Evolutionary conservation across 1,140 invertebrate genomes (phyloP).

Genomic region (Ips typographus): DNA sequence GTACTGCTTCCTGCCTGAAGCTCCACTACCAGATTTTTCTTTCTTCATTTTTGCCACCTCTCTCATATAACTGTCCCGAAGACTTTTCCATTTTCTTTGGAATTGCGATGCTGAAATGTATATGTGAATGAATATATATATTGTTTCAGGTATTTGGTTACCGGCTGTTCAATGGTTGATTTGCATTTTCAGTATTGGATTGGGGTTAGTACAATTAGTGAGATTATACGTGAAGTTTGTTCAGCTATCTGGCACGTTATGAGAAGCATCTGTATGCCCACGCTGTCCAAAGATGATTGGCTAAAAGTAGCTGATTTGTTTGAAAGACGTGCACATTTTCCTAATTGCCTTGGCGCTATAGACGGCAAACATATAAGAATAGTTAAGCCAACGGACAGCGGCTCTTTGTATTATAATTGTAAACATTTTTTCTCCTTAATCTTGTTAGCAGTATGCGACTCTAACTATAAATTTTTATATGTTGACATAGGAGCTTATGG

Average conservation of each 20-base stretch:
- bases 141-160: constrained; percentile 41
- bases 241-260: constrained; percentile 43
- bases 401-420: constrained; percentile 48
- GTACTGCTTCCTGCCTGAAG: background rate
- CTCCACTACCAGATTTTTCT: background rate
- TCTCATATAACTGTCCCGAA: constrained; percentile 3
- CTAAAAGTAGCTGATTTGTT: constrained; percentile 37
- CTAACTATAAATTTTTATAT: constrained; percentile 30
- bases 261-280: constrained; percentile 31
- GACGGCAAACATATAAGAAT: constrained; percentile 54
- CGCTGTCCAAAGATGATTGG: constrained; percentile 35
- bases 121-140: background rate
- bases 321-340: constrained; percentile 45
- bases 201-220: constrained; percentile 27
- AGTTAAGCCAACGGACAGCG: constrained; percentile 42
- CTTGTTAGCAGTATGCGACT: constrained; percentile 13
- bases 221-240: constrained; percentile 45
- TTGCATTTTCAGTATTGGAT: constrained; percentile 39
- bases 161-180: constrained; percentile 39
- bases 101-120: background rate
- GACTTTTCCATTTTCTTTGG: constrained; percentile 17
- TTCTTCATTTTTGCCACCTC: constrained; percentile 9
- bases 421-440: constrained; percentile 47
- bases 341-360: constrained; percentile 49
- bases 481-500: constrained; percentile 52